These are phyloP conservation scores for Castor canadensis DNA, from an alignment of 2,113 vertebrate species.

Conservation along the genomic window DNA sequence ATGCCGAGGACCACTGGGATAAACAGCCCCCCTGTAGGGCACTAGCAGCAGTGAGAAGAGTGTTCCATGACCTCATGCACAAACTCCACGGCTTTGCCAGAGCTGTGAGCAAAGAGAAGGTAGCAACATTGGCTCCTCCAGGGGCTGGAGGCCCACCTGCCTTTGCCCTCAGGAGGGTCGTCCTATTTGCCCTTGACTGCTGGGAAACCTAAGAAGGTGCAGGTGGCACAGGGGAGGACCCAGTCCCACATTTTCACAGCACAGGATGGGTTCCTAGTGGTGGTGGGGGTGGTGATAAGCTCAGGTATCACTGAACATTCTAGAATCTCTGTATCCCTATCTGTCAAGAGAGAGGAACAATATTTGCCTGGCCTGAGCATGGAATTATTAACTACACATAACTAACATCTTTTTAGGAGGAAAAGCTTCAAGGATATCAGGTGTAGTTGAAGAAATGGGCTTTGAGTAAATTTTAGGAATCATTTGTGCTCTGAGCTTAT, in stretches of 20 bases:
- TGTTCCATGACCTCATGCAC: accelerated
- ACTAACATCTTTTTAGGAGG: not conserved
- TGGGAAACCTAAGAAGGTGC: not conserved
- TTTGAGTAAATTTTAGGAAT: not conserved
- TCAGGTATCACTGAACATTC: no score
- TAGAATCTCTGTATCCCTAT: not conserved
- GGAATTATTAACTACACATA: not conserved
- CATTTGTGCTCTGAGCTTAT: not conserved
- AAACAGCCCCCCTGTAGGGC: not conserved
- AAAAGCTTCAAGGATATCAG: not conserved
- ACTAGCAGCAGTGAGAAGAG: not conserved
- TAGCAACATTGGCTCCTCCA: not conserved
- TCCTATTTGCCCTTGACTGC: not conserved
- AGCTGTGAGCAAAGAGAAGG: not conserved
- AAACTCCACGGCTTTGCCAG: not conserved
- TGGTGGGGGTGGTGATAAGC: not conserved
- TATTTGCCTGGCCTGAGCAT: accelerated
- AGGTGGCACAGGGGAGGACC: not conserved
- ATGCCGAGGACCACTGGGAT: accelerated
- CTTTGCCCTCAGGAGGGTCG: not conserved
- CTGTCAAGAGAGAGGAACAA: not conserved
- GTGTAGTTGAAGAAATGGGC: not conserved
- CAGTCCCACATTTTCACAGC: not conserved
- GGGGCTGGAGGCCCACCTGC: not conserved
- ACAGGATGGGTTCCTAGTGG: accelerated